These are phyloP conservation scores for Drosophila funebris DNA, from an alignment of 1,140 invertebrate genomes.

Conservation along the genomic window DNA sequence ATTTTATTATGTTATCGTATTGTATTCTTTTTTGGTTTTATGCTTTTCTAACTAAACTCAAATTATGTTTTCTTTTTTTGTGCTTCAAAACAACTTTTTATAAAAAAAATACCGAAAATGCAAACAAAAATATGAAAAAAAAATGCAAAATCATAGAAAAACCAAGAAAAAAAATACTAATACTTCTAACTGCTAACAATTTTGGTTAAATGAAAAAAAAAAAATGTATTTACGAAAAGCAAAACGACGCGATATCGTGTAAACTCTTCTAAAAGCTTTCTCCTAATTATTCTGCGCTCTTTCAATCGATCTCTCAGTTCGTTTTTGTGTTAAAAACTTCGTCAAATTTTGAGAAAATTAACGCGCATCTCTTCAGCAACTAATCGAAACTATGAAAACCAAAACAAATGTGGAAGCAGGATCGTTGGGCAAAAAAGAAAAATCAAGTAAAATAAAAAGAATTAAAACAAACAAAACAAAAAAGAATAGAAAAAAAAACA, in stretches of 20 bases:
- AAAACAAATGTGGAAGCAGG: conserved; percentile 77
- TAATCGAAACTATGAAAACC: conserved; percentile 17
- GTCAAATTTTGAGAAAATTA: conserved; percentile 72
- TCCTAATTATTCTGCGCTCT: conserved; percentile 51
- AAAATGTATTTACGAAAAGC: background rate
- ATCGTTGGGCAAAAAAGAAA: conserved; percentile 62
- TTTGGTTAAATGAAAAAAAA: conserved; percentile 1
- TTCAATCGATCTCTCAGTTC: conserved; percentile 49
- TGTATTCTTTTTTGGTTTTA: conserved; percentile 1
- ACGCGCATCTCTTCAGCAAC: conserved; percentile 57
- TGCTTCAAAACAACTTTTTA: conserved; percentile 10
- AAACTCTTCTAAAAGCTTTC: conserved; percentile 37
- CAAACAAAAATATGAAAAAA: conserved; percentile 25
- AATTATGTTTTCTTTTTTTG: conserved; percentile 1
- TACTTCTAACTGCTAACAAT: background rate
- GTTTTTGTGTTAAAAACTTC: conserved; percentile 51
- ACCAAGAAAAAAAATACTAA: conserved; percentile 5
- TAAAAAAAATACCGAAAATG: conserved; percentile 13
- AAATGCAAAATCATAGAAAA: conserved; percentile 27
- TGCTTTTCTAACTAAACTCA: background rate
- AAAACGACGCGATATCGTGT: conserved; percentile 46
- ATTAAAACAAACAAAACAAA: conserved; percentile 6
- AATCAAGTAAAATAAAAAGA: conserved; percentile 11
- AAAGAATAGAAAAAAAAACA: conserved; percentile 15
- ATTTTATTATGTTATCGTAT: conserved; percentile 17